These are phyloP conservation scores for Eolophus roseicapilla DNA, from an alignment of 2,113 vertebrate genomes.

Conservation along the genomic window DNA sequence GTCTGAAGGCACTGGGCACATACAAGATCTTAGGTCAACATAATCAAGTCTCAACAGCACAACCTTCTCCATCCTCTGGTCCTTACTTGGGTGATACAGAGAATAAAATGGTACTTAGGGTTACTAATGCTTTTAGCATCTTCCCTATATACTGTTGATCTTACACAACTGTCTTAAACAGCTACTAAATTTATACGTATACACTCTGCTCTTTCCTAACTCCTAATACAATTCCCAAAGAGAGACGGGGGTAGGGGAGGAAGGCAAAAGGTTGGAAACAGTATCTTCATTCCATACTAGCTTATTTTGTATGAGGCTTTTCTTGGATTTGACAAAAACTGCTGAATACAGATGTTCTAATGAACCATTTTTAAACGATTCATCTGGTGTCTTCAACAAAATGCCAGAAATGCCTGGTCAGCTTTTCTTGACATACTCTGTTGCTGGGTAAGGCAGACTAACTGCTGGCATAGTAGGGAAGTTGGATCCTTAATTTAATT, in stretches of 20 bases:
- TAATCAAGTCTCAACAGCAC: background rate
- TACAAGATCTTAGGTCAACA: background rate
- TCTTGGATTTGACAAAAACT: background rate
- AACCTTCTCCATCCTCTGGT: background rate
- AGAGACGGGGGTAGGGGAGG: rapidly evolving
- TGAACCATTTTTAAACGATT: background rate
- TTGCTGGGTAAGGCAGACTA: background rate
- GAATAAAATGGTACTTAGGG: background rate
- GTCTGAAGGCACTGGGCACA: rapidly evolving
- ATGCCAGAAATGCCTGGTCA: background rate
- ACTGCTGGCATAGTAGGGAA: background rate
- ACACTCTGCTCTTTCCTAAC: background rate
- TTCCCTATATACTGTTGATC: background rate
- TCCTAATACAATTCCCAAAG: background rate
- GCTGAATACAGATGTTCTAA: background rate
- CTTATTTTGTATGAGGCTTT: background rate
- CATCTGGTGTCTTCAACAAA: background rate
- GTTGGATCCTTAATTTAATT: background rate
- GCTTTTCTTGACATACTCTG: background rate
- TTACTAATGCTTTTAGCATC: background rate
- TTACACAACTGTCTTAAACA: background rate
- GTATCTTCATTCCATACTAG: background rate
- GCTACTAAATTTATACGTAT: background rate
- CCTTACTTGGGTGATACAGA: background rate
- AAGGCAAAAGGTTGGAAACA: background rate